Percentiles rank a stretch among this genome's conserved stretches.
phyloP scores from a whole-genome alignment of 2,888 invertebrate genomes.

The Drosophila mulleri region DNA sequence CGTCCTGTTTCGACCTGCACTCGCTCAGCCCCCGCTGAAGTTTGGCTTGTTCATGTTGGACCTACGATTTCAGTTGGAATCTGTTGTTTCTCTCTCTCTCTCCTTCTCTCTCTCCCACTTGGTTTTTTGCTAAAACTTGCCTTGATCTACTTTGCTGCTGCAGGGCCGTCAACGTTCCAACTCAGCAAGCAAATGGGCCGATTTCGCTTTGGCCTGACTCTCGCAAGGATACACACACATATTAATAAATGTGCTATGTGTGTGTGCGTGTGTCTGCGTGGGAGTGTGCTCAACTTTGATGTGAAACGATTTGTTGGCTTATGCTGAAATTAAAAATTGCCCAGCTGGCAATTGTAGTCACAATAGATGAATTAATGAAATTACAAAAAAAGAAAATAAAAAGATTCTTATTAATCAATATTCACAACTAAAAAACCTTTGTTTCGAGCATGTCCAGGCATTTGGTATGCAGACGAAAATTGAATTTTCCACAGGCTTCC shows the following conservation, averaged over 20 bases:
- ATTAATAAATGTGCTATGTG: constrained; percentile 7
- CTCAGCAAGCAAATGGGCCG: constrained; percentile 72
- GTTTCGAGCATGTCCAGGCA: neutral
- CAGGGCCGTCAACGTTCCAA: constrained; percentile 60
- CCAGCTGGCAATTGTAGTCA: neutral
- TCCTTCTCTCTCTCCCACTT: neutral
- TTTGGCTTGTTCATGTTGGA: constrained; percentile 57
- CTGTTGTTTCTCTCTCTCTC: constrained; percentile 19
- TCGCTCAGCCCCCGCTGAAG: constrained; percentile 63
- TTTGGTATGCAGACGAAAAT: constrained; percentile 21
- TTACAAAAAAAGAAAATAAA: constrained; percentile 1
- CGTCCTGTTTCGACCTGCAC: constrained; percentile 43
- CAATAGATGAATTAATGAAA: constrained; percentile 9
- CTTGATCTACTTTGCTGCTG: constrained; percentile 75
- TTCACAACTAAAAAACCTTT: neutral
- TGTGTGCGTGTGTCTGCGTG: constrained; percentile 5
- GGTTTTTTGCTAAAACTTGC: constrained; percentile 54
- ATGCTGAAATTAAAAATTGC: constrained; percentile 35
- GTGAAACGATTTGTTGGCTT: constrained; percentile 50
- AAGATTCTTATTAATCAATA: constrained; percentile 16
- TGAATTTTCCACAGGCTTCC: constrained; percentile 20
- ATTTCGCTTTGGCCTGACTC: constrained; percentile 38
- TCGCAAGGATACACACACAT: constrained; percentile 32
- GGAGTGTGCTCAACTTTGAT: constrained; percentile 37
- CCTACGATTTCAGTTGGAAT: constrained; percentile 46